Conservation (phyloP, 2,888 invertebrate species). For the Chloroclystis v-ata region DNA sequence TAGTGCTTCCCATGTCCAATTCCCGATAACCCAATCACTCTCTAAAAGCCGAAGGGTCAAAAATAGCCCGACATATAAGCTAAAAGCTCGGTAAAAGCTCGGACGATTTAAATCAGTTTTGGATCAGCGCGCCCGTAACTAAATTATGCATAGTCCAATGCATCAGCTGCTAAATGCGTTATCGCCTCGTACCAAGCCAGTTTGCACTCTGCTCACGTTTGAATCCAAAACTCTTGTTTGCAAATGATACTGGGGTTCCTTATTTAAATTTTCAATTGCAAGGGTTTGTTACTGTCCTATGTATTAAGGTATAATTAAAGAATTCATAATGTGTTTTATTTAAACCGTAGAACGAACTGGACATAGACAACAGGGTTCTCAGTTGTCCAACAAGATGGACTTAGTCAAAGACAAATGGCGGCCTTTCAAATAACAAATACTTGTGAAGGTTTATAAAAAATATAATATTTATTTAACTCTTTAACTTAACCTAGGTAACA, state of each 20-base stretch:
- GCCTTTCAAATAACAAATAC: too few relatives aligned
- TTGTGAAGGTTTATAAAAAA: too few relatives aligned
- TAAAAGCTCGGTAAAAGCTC: conserved; percentile 11
- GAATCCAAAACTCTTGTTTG: background rate
- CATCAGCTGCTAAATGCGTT: background rate
- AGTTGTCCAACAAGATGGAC: too few relatives aligned
- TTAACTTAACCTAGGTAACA: too few relatives aligned
- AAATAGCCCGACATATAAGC: conserved; percentile 1
- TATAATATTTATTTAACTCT: too few relatives aligned
- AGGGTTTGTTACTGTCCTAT: too few relatives aligned
- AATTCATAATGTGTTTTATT: too few relatives aligned
- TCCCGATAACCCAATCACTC: background rate
- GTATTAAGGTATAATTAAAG: too few relatives aligned
- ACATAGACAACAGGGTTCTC: too few relatives aligned
- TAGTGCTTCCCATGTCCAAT: background rate
- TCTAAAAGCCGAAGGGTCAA: background rate
- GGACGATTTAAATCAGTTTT: conserved; percentile 11
- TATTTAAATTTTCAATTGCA: too few relatives aligned
- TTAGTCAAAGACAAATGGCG: too few relatives aligned
- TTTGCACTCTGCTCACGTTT: background rate
- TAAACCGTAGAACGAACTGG: too few relatives aligned
- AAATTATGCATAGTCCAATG: conserved; percentile 4
- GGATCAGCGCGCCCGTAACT: conserved; percentile 11
- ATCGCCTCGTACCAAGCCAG: background rate
- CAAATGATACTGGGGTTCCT: background rate